A percentile compares a stretch with the other conserved stretches of the same genome.
Evolutionary conservation across 2,797 vertebrate genomes (phyloP).

Genomic region (Caiman crocodilus): DNA sequence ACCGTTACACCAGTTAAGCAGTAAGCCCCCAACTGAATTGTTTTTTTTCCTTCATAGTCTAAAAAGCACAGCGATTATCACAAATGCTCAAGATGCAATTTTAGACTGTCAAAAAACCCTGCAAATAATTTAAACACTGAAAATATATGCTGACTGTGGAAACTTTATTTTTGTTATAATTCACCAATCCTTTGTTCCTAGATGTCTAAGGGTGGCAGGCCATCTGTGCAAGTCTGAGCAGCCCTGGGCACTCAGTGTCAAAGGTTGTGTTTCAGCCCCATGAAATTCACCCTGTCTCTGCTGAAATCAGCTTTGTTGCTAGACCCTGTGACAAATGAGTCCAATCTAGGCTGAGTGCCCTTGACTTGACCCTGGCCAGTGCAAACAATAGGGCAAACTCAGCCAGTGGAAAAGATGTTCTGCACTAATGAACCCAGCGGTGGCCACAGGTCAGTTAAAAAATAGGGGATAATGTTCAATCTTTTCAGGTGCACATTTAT

Average conservation of each 20-base stretch:
- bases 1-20: slow-evolving; percentile 91
- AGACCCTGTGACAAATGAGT: slow-evolving; percentile 99
- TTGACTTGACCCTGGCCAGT: slow-evolving; percentile 99
- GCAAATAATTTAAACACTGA: slow-evolving; percentile 86
- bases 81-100: slow-evolving; percentile 88
- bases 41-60: slow-evolving; percentile 86
- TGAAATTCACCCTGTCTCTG: slow-evolving; percentile 89
- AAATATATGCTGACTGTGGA: slow-evolving; percentile 88
- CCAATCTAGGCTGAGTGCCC: slow-evolving; percentile 98
- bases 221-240: slow-evolving; percentile 90
- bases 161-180: slow-evolving; percentile 88
- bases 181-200: slow-evolving; percentile 86
- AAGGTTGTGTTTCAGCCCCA: slow-evolving; percentile 90
- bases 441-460: slow-evolving; percentile 89
- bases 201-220: slow-evolving; percentile 87
- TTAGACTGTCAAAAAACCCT: slow-evolving; percentile 86
- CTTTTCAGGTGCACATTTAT: slow-evolving; percentile 99
- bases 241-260: slow-evolving; percentile 90
- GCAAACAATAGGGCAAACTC: slow-evolving; percentile 98
- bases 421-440: slow-evolving; percentile 98
- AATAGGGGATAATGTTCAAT: slow-evolving; percentile 92
- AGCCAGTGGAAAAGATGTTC: slow-evolving; percentile 99
- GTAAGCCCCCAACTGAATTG: slow-evolving; percentile 88
- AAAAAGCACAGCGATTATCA: slow-evolving; percentile 91
- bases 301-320: slow-evolving; percentile 95